phyloP scores from a whole-genome alignment of 2,888 invertebrate species.

The Crepidodera aurea region DNA sequence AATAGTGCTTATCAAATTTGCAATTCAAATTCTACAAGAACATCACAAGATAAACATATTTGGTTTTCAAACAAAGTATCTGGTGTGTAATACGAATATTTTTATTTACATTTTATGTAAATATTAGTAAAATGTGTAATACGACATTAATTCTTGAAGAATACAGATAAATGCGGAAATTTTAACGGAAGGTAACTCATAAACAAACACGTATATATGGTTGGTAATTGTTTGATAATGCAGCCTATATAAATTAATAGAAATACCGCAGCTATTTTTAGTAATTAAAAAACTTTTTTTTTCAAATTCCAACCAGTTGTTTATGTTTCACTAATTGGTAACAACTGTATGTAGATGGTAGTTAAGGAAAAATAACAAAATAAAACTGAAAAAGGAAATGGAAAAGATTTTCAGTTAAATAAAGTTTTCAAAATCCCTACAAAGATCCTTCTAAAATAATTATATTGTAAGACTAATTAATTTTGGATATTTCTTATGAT shows the following conservation, averaged over 20 bases:
- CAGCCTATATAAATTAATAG: neutral
- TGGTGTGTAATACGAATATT: neutral
- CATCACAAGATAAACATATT: neutral
- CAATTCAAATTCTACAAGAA: neutral
- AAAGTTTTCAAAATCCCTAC: no score
- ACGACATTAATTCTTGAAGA: neutral
- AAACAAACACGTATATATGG: neutral
- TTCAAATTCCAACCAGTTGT: no score
- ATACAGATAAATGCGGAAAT: conserved; percentile 1
- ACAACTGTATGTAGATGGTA: no score
- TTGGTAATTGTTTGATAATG: neutral
- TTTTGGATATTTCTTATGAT: no score
- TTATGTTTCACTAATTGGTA: no score
- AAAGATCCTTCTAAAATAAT: no score
- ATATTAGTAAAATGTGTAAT: conserved; percentile 1
- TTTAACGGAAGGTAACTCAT: neutral
- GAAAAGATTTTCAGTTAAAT: no score
- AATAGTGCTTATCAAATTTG: no score
- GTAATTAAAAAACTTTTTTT: neutral
- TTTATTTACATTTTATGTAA: neutral
- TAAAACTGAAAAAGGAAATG: no score
- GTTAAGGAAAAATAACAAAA: no score
- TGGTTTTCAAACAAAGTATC: neutral
- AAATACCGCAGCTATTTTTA: neutral
- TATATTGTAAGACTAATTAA: no score